Percentiles rank a stretch among this genome's conserved stretches.
Evolutionary conservation across 1,140 invertebrate genomes (phyloP).

Genomic region (Caerostris extrusa): DNA sequence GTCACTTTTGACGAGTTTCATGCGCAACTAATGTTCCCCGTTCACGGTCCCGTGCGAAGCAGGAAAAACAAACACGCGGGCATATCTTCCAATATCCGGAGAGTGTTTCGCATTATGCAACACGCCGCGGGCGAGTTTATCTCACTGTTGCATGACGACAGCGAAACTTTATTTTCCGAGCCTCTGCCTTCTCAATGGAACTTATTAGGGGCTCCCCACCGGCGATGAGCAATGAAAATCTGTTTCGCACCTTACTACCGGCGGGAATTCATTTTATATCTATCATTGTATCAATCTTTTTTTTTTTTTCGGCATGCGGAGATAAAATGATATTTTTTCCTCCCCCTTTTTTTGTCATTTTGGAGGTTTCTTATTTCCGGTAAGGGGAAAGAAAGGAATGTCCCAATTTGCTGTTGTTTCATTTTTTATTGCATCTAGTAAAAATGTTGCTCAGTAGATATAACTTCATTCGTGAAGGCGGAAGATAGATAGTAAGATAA

Average conservation of each 20-base stretch:
- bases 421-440: not conserved
- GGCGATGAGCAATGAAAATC: slow-evolving; percentile 23
- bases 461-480: not conserved
- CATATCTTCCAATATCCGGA: slow-evolving; percentile 24
- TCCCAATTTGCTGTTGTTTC: not conserved
- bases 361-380: slow-evolving; percentile 8
- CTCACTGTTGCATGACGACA: not conserved
- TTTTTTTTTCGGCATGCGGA: not conserved
- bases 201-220: not conserved
- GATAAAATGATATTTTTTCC: not conserved
- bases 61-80: slow-evolving; percentile 4
- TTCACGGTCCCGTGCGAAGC: not conserved
- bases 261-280: slow-evolving; percentile 12
- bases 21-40: not conserved
- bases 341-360: not conserved
- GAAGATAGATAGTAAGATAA: not conserved
- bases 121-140: not conserved
- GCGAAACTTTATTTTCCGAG: slow-evolving; percentile 9
- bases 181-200: not conserved
- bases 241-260: slow-evolving; percentile 16
- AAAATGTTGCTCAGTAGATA: not conserved
- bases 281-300: slow-evolving; percentile 20
- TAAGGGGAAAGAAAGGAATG: not conserved
- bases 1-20: slow-evolving; percentile 19
- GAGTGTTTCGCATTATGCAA: slow-evolving; percentile 29